Percentiles rank a stretch among this genome's conserved stretches.
Conservation (phyloP, 2,888 invertebrate species). For the Phymatocera aterrima region DNA sequence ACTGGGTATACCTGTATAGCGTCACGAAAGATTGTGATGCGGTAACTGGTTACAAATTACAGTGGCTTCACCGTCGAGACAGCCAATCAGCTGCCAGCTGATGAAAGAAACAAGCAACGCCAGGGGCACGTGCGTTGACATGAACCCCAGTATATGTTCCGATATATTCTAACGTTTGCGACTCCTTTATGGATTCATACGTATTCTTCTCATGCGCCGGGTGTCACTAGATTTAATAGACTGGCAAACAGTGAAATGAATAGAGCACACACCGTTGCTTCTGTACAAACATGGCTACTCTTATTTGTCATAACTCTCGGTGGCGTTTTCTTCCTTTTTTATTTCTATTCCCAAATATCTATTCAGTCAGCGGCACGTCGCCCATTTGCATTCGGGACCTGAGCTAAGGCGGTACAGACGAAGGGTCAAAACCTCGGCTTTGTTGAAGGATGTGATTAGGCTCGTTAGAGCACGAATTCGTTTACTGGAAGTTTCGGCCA, state of each 20-base stretch:
- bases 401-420: constrained; percentile 19
- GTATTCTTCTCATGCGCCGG: constrained; percentile 40
- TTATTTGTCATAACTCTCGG: constrained; percentile 41
- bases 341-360: constrained; percentile 45
- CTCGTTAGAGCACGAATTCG: constrained; percentile 42
- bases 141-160: constrained; percentile 6
- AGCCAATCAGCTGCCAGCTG: constrained; percentile 27
- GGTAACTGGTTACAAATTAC: constrained; percentile 31
- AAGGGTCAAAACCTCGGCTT: constrained; percentile 43
- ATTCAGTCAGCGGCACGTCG: constrained; percentile 42
- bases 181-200: constrained; percentile 36
- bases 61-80: constrained; percentile 2
- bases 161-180: constrained; percentile 37
- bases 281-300: constrained; percentile 45
- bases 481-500: constrained; percentile 10
- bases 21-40: constrained; percentile 26
- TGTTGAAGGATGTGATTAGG: constrained; percentile 45
- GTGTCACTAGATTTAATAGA: constrained; percentile 44
- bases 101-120: constrained; percentile 27
- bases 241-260: constrained; percentile 44
- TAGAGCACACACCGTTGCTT: constrained; percentile 45
- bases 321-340: too few relatives aligned
- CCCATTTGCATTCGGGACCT: constrained; percentile 41
- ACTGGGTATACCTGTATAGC: background rate
- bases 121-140: constrained; percentile 31